phyloP scores from a whole-genome alignment of 1,140 invertebrate genomes.

The Solen grandis region DNA sequence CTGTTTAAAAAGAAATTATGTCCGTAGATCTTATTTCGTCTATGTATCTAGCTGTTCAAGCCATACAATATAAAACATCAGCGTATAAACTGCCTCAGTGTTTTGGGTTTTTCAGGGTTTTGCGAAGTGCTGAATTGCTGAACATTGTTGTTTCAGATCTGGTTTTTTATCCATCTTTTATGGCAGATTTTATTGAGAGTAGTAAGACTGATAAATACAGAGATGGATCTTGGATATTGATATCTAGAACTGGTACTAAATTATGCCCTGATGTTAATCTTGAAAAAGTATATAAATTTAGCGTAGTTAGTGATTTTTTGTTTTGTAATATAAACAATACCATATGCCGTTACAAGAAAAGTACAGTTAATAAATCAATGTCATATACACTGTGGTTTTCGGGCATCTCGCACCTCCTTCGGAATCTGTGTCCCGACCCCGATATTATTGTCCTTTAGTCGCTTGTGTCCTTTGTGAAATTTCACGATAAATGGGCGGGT shows the following conservation, averaged over 20 bases:
- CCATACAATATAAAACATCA: conserved; percentile 13
- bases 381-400: conserved; percentile 9
- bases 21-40: not conserved
- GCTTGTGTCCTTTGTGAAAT: not conserved
- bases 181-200: conserved; percentile 12
- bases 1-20: conserved; percentile 4
- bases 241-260: conserved; percentile 24
- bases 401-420: not conserved
- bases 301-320: not conserved
- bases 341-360: not conserved
- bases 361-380: conserved; percentile 12
- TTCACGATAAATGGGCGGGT: not conserved
- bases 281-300: not conserved
- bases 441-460: not conserved
- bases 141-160: conserved; percentile 1
- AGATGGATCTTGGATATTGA: conserved; percentile 28
- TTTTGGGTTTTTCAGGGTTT: conserved; percentile 31
- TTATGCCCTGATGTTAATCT: conserved; percentile 30
- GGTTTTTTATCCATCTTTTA: not conserved
- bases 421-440: not conserved
- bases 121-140: conserved; percentile 15
- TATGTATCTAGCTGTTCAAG: not conserved
- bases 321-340: conserved; percentile 1
- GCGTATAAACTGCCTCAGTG: conserved; percentile 16
- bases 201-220: conserved; percentile 39